Percentiles rank a stretch among this genome's conserved stretches.
Evolutionary conservation across 1,140 invertebrate species (phyloP).

Genomic region (Pseudoatta argentina): DNA sequence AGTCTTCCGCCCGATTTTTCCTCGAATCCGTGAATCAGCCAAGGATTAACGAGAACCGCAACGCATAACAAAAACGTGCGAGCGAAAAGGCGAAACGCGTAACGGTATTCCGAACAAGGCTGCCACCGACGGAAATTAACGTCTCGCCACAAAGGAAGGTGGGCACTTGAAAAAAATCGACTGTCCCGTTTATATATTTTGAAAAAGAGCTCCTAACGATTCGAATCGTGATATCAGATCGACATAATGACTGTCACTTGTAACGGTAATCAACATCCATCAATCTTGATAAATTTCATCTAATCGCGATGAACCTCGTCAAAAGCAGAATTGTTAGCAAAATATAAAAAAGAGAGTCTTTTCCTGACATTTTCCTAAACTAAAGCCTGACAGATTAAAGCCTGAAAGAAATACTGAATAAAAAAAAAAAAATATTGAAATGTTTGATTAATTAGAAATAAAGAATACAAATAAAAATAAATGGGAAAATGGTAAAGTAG

Average conservation of each 20-base stretch:
- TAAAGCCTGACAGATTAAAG: too few species aligned
- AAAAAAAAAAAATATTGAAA: too few species aligned
- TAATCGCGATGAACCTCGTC: too few species aligned
- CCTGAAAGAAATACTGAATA: too few species aligned
- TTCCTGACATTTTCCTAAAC: too few species aligned
- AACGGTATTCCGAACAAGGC: slow-evolving; percentile 69
- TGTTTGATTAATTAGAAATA: too few species aligned
- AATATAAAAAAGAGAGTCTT: too few species aligned
- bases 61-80: slow-evolving; percentile 21
- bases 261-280: background rate
- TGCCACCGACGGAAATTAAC: slow-evolving; percentile 69
- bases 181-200: slow-evolving; percentile 13
- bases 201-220: background rate
- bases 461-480: too few species aligned
- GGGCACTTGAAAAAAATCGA: background rate
- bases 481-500: too few species aligned
- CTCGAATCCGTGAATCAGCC: slow-evolving; percentile 44
- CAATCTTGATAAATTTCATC: background rate
- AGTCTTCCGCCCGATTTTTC: background rate
- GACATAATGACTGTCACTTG: background rate
- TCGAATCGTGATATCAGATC: background rate
- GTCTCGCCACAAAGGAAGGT: slow-evolving; percentile 63
- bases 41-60: slow-evolving; percentile 44
- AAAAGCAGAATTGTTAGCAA: too few species aligned
- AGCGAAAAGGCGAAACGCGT: slow-evolving; percentile 45